Base-by-base conservation (phyloP, 2,888 invertebrate genomes). In the Athalia circularis region DNA sequence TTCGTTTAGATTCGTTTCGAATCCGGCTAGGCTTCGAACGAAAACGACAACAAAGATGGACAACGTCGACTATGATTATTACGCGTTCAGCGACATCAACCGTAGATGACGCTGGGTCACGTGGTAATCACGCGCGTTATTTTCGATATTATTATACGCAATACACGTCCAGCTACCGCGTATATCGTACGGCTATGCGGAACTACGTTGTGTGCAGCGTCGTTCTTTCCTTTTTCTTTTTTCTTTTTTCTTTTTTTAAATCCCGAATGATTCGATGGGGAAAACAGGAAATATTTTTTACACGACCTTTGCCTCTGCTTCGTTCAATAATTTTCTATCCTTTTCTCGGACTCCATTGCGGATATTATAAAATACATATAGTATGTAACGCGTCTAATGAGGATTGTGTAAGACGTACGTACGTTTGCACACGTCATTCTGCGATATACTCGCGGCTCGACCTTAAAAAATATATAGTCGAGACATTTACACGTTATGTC, bases 231-330 rank as follows among this genome's bases (percentile, higher is more conserved):
- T n/a, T 54, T n/a, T 54, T 9, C n/a, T n/a, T 11, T 54, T 54
- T 9, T 7, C 54, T 54, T n/a, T 54, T 11, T n/a, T 7, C 2
- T 29, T 29, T 29, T 29, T 29, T 29, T 29, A 29, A 29, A 29
- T 29, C 29, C 29, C 29, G 29, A 29, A 29, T 29, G 29, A 29
- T 29, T 29, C 29, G 29, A 29, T 1, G 29, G 59, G 45, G 43
- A 72, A 72, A 59, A 57, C 57, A 72, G 70, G 70, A 72, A 72
- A 59, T 72, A 57, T 59, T 72, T 47, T 13, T 47, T 29, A 29
- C 13, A 59, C 59, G 70, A 72, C 59, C 70, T 72, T 72, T 72
- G 70, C 59, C 70, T 72, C 70, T 47, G 3, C 13, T 47, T 72
- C 45, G 47, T 7, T 45, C 43, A 29, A 29, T 29, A 29, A 11